These are phyloP conservation scores for Bellardia bayeri DNA, from an alignment of 2,888 invertebrate species.

Conservation along the genomic window DNA sequence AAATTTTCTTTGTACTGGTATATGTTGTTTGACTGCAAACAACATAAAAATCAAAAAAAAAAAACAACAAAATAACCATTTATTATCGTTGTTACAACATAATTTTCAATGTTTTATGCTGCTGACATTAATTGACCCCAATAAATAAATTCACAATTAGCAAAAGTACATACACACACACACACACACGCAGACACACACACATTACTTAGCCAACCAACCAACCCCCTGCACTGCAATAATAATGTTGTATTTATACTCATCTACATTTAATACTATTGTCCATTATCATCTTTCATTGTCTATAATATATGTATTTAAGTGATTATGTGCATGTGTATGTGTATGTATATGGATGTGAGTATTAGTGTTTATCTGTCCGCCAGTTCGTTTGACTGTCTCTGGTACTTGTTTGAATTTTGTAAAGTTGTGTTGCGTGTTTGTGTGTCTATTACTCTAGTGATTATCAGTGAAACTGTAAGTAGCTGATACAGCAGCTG, in stretches of 20 bases:
- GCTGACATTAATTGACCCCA: slow-evolving; percentile 63
- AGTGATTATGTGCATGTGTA: neutral
- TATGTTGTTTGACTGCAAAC: neutral
- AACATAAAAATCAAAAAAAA: neutral
- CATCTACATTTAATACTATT: slow-evolving; percentile 14
- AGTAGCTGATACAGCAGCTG: neutral
- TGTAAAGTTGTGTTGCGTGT: slow-evolving; percentile 16
- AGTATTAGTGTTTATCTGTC: neutral
- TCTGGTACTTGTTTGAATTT: slow-evolving; percentile 41
- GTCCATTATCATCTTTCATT: slow-evolving; percentile 16
- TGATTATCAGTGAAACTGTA: slow-evolving; percentile 6
- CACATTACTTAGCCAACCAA: neutral
- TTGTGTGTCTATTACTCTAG: neutral
- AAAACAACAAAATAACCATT: slow-evolving; percentile 13
- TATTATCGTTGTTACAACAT: slow-evolving; percentile 36
- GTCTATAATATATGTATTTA: neutral
- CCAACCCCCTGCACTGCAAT: neutral
- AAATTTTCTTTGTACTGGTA: neutral
- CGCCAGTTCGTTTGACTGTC: neutral
- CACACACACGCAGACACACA: neutral
- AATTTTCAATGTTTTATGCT: slow-evolving; percentile 51
- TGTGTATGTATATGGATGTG: no score
- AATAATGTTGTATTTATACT: neutral
- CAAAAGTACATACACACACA: neutral
- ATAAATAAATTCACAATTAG: slow-evolving; percentile 67